A percentile compares a stretch with the other conserved stretches of the same genome.
Evolutionary conservation across 2,888 invertebrate species (phyloP).

Genomic region (Brachypterus glaber): DNA sequence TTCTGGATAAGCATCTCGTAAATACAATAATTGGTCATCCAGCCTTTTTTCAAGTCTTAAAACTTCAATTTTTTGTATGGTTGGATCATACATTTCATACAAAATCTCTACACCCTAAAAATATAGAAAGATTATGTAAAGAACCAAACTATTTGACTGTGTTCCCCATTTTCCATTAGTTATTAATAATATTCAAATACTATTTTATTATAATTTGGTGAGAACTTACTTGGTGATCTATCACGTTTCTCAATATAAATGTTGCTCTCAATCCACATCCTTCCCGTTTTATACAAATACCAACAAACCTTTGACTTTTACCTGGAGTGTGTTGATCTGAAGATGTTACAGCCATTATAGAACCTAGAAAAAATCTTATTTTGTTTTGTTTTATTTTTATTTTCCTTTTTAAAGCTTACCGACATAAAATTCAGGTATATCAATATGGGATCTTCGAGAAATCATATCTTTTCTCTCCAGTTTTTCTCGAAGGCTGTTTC

Average conservation of each 20-base stretch:
- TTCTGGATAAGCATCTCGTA: slow-evolving; percentile 82
- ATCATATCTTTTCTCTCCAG: slow-evolving; percentile 91
- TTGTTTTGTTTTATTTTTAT: slow-evolving; percentile 1
- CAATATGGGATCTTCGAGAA: slow-evolving; percentile 65
- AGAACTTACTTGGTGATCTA: slow-evolving; percentile 63
- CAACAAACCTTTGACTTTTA: slow-evolving; percentile 79
- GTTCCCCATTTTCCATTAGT: background rate
- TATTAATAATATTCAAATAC: background rate
- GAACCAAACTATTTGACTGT: background rate
- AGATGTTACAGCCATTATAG: slow-evolving; percentile 77
- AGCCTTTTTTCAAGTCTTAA: slow-evolving; percentile 85
- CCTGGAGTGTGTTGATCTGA: slow-evolving; percentile 78
- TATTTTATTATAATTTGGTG: background rate
- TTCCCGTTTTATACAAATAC: slow-evolving; percentile 84
- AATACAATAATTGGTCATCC: slow-evolving; percentile 79
- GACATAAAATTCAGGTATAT: slow-evolving; percentile 97
- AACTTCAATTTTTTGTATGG: slow-evolving; percentile 81
- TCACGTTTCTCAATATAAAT: slow-evolving; percentile 84
- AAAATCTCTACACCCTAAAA: slow-evolving; percentile 51
- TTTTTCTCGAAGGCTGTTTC: slow-evolving; percentile 76
- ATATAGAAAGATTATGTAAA: slow-evolving; percentile 10
- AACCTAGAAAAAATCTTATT: slow-evolving; percentile 50
- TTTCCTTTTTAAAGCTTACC: slow-evolving; percentile 54
- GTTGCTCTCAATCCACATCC: slow-evolving; percentile 74
- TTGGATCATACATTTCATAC: slow-evolving; percentile 91